phyloP scores from a whole-genome alignment of 2,888 invertebrate species.

The Epistrophella euchroma region DNA sequence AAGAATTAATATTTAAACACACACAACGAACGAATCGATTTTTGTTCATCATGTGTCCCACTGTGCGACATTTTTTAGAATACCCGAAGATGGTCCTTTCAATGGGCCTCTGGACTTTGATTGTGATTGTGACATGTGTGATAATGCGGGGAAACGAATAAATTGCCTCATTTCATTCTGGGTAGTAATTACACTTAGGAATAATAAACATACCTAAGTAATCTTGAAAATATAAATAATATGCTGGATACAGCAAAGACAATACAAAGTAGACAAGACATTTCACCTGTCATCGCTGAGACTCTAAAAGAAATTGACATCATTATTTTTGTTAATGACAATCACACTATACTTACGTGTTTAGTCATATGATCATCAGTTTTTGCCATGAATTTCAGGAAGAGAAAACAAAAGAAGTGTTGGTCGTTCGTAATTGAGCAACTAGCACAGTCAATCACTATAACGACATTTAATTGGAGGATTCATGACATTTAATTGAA shows the following conservation, averaged over 20 bases:
- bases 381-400: neutral
- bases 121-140: constrained; percentile 6
- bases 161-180: constrained; percentile 3
- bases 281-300: constrained; percentile 1
- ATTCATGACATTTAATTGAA: no score
- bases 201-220: neutral
- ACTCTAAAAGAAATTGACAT: constrained; percentile 9
- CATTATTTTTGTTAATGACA: constrained; percentile 31
- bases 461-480: no score
- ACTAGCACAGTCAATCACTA: no score
- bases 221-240: neutral
- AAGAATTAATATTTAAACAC: no score
- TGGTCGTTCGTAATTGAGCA: no score
- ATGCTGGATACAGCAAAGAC: neutral
- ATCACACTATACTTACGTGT: no score
- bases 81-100: neutral
- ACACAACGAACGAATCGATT: no score
- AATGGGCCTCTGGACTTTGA: neutral
- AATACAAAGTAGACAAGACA: neutral
- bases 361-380: no score
- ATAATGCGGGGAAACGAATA: neutral
- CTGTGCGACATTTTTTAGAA: neutral
- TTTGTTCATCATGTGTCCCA: neutral
- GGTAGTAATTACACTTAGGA: neutral
- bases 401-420: neutral